Evolutionary conservation across 2,888 invertebrate species (phyloP), one percentile per base, ranked within the genome.

Genomic region (Ophion ellenae): DNA sequence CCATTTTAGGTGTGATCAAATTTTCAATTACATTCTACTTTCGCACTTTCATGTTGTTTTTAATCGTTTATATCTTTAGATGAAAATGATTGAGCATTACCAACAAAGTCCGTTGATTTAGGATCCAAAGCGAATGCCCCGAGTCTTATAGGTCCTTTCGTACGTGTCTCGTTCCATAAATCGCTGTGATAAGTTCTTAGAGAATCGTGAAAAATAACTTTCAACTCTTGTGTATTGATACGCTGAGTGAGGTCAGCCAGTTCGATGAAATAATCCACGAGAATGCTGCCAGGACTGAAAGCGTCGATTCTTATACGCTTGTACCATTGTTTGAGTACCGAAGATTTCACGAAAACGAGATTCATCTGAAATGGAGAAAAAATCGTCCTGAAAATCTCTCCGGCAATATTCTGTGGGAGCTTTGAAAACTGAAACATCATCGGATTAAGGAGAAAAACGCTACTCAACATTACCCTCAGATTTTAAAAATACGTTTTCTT

Each of bases 211-310:
- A 96, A 96, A 90, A 96, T 94, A 86, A 94, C 91, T 89, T 94
- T 95, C 85, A 95, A 92, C 79, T 95, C 95, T 70, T 94, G 94
- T 14, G 95, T 95, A 83, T 95, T 94, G 5, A 95, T 93, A 40
- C 92, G 94, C 79, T 94, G 93, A 64, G 96, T 96, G 3, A 98
- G 95, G 89, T 98, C 97, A 88, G 96, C 96, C 84, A 98, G 94
- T 94, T 98, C 97, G 20, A 98, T 97, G 89, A 97, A 96, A 92
- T 97, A 98, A 93, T 98, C 98, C 17, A 98, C 98, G 20, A 98
- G 95, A 70, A 98, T 97, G 89, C 98, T 98, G 81, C 98, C 98
- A 92, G 97, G 96, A 92, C 97, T 98, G 92, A 85, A 94, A 86
- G 97, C 97, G 91, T 98, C 98, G 87, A 98, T 98, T 88, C 97